These are phyloP conservation scores for Melinaea menophilus DNA, from an alignment of 2,888 invertebrate species.

Conservation along the genomic window DNA sequence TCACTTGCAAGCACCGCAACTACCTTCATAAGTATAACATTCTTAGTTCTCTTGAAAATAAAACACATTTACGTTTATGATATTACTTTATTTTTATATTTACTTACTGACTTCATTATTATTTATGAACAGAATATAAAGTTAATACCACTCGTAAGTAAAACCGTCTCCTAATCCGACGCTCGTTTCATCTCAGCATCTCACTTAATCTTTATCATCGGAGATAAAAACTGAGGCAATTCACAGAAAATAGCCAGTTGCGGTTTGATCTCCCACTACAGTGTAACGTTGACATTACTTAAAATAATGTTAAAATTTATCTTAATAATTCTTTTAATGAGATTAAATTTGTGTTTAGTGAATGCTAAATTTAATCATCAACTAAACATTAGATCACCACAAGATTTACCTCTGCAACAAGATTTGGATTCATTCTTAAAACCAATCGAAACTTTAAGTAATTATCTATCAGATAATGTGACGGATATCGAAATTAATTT, in stretches of 20 bases:
- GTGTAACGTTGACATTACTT: conserved; percentile 6
- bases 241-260: conserved; percentile 20
- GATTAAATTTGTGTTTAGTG: conserved; percentile 1
- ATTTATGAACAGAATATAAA: neutral
- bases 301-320: neutral
- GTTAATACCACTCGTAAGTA: conserved; percentile 1
- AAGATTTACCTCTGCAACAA: conserved; percentile 35
- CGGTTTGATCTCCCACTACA: conserved; percentile 12
- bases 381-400: neutral
- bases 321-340: neutral
- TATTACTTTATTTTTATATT: neutral
- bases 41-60: too few relatives aligned
- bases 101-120: neutral
- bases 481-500: conserved; percentile 46
- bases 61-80: too few relatives aligned
- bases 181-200: neutral
- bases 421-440: conserved; percentile 44
- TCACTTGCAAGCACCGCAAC: too few relatives aligned
- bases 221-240: conserved; percentile 22
- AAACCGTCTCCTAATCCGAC: conserved; percentile 8
- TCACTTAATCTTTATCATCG: conserved; percentile 9
- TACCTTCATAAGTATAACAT: too few relatives aligned
- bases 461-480: conserved; percentile 39
- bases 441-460: conserved; percentile 39
- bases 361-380: conserved; percentile 5